Evolutionary conservation across 2,888 invertebrate species (phyloP), one percentile per base, ranked within the genome.

Genomic region (Xanthorhoe designata): DNA sequence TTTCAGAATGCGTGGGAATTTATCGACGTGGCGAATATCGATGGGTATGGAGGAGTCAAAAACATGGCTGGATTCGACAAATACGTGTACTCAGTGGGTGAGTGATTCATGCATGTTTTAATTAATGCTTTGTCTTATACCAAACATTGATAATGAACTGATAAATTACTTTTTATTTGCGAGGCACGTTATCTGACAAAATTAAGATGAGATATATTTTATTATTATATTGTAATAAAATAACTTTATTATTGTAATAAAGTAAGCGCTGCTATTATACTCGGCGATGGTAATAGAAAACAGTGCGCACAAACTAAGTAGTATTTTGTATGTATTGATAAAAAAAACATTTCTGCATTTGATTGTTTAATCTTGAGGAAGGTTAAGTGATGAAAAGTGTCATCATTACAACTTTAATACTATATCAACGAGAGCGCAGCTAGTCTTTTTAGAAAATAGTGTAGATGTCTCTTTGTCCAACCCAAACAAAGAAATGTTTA

Each of bases 1-100:
- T 93, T 89, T 68, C 87, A 96, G 96, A 94, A 95, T 81, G 91
- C 95, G 63, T 96, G 95, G 95, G 95, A 95, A 75, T 81, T 94
- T 69, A 78, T 82, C 68, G 92, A 94, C 83, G 75, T 84, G 74
- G 86, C 84, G 68, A 83, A 83, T 74, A 86, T 85, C 68, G 90
- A 91, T 71, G 89, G 89, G 63, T 89, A 88, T 74, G 80, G 89
- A 60, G 90, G 89, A 80, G 87, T 95, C 57, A 94, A 94, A 73
- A 95, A 95, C 69, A 94, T 93, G 86, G 94, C 94, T 29, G 95
- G 95, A 55, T 94, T 96, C 76, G 95, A 96, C 81, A 94, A 94
- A 79, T 94, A 94, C 85, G 89, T 94, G 65, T 72, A 69, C 79
- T 79, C 86, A 60, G 78, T 89, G 64, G 92, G 93, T 93, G 74